Evolutionary conservation across 2,888 invertebrate genomes (phyloP).

Genomic region (Slavum lentiscoides): DNA sequence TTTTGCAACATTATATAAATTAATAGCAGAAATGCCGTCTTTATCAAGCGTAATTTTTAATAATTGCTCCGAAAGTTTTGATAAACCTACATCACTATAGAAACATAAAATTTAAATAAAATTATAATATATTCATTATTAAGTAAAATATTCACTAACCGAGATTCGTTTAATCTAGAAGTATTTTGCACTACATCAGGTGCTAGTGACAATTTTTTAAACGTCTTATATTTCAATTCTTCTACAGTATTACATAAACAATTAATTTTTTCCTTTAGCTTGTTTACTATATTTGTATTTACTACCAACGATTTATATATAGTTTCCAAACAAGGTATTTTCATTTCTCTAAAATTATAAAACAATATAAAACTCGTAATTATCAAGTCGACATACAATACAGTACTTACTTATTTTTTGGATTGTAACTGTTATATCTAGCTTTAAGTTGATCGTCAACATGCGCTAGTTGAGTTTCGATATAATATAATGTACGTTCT

Average conservation of each 20-base stretch:
- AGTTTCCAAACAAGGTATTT: constrained; percentile 47
- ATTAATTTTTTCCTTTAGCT: constrained; percentile 41
- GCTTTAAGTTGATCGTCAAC: constrained; percentile 72
- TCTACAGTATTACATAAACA: constrained; percentile 21
- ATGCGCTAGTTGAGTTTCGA: constrained; percentile 75
- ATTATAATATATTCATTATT: not conserved
- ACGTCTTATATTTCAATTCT: constrained; percentile 34
- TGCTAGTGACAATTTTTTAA: constrained; percentile 34
- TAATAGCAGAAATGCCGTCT: constrained; percentile 47
- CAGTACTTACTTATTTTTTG: constrained; percentile 25
- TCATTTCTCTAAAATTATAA: constrained; percentile 32
- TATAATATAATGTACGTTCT: constrained; percentile 70
- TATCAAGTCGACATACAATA: not conserved
- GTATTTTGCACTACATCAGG: constrained; percentile 38
- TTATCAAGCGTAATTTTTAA: constrained; percentile 47
- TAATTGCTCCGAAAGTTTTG: constrained; percentile 49
- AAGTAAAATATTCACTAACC: constrained; percentile 22
- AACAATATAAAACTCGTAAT: not conserved
- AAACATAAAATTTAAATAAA: constrained; percentile 16
- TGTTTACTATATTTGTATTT: constrained; percentile 46
- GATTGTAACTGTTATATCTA: constrained; percentile 36
- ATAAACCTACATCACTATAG: constrained; percentile 36
- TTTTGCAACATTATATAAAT: constrained; percentile 48
- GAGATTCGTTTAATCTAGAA: constrained; percentile 27
- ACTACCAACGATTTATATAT: constrained; percentile 43